Evolutionary conservation across 2,888 invertebrate species (phyloP), one percentile per base, ranked within the genome.

Genomic region (Drosophila macrothrix): DNA sequence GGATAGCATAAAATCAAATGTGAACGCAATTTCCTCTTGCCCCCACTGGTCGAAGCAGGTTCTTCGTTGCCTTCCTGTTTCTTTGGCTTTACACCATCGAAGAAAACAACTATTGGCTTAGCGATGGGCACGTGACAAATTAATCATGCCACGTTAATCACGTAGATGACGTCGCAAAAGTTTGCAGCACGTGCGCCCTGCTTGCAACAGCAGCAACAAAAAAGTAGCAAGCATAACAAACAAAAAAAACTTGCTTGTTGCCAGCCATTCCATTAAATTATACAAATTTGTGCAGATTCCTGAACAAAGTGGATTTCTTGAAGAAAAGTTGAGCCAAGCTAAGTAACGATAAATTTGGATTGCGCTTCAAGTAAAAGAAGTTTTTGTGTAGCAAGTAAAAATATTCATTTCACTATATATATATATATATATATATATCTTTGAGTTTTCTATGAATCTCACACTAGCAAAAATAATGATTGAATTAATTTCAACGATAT

Each of bases 1-100:
- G 84, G 64, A 88, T 78, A 80, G 86, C 86, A 84, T 88, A 83
- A 84, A 84, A 85, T 81, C 84, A 76, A 88, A 86, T 85, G 89
- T 72, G 74, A 68, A 31, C 72, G 50, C 29, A 35, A 33, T 10
- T 33, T 31, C 25, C 54, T 22, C n/a, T n/a, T 6, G 12, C 29
- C 39, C 14, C 16, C 56, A 10, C 50, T 25, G 25, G 16, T 9
- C 46, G 46, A 16, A 16, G 16, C 46, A 46, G 25, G 14, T 46
- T 25, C 35, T 31, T 25, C n/a, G 46, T 22, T 31, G 39, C 54
- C 19, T 49, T 58, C 28, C 50, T 37, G 41, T 46, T 62, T 22
- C 39, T 59, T 54, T 62, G 33, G 55, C 60, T 46, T 80, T 80
- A 67, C 65, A 58, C 78, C 87, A 84, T 82, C 83, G 60, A 65